Evolutionary conservation across 2,797 vertebrate genomes (phyloP), one percentile per base, ranked within the genome.

Genomic region (Enteromius unitaeniatus): DNA sequence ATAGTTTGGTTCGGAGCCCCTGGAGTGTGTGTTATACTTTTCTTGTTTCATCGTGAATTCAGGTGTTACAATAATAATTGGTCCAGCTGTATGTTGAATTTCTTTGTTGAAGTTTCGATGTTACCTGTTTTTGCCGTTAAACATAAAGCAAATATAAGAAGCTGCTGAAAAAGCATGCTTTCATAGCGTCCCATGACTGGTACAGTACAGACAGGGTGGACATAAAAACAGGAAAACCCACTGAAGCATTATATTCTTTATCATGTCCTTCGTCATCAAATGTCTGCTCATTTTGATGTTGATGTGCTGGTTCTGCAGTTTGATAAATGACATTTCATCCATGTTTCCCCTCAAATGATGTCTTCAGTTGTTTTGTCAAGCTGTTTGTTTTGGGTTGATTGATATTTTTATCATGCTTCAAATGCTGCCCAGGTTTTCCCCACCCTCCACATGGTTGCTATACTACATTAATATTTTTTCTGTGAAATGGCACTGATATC

Each of bases 401-500:
- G 62, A 2, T 51, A 55, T 51, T 68, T 78, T 58, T 51, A 83
- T 81, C 62, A 55, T 68, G 26, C 77, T 80, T 80, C 47, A 70
- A 26, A 67, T 64, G 75, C 64, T 84, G 76, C 79, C 86, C 53
- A 62, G 60, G 49, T 83, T 74, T 84, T 72, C 28, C 31, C 1
- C 34, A 14, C n/a, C 45, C 3, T 74, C 19, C 65, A 60, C 23
- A 65, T 28, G 69, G 55, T 79, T 51, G n/a, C 6, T 8, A n/a
- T n/a, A 3, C 45, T 45, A 55, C 42, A 78, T 83, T 76, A 34
- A 47, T 45, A 23, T 69, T 53, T 49, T 84, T 19, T 83, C 51
- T 84, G 68, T 79, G 62, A 85, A 81, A 75, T 84, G 67, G 89
- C 88, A 88, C 89, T 88, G 88, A 88, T 74, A 19, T 69, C 68